Base-by-base conservation (phyloP, 2,113 vertebrate genomes). In the Pyrgilauda ruficollis region DNA sequence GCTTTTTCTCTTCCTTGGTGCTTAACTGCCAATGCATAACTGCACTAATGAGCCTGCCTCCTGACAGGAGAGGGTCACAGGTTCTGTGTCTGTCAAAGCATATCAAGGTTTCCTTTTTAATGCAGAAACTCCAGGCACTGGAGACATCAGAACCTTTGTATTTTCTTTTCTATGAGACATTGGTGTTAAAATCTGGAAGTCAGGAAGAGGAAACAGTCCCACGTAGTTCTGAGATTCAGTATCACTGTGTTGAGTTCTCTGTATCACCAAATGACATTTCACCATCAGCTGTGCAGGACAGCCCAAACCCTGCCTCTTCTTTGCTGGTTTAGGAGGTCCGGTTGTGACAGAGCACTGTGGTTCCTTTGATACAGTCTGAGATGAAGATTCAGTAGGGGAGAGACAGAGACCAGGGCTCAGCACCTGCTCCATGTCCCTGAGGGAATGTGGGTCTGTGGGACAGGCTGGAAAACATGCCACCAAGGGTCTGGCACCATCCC, bases 1-100 rank as follows among this genome's bases (percentile, higher is more conserved):
- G 94, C 95, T 89, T 94, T 90, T 86, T 81, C 86, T 97, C 92
- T 89, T 96, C 94, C 75, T 62, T 87, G 85, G 83, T 81, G 93
- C 91, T 94, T 74, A 85, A 89, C 93, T 96, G 83, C 91, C 75
- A 56, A 83, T 75, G 69, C 58, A 18, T 69, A 61, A 61, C 20
- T 83, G 74, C 75, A 88, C 83, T 73, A 58, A 81, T 7, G 49
- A 43, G 43, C 64, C 87, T 4, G 1, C 53, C 86, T 91, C 89
- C 95, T 94, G 67, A 2, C 3, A 14, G 92, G 90, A 67, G 74
- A 52, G 59, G 81, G 80, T 37, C 61, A 6, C 87, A 66, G 90
- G 94, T 96, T 97, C 95, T 89, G 87, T 46, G 81, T 95, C 89
- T 69, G 35, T 94, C 87, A 67, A 93, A 89, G 74, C 81, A 56